A percentile compares a stretch with the other conserved stretches of the same genome.
These are phyloP conservation scores for Parapristionchus giblindavisi DNA, from an alignment of 2,888 invertebrate genomes.

Conservation along the genomic window DNA sequence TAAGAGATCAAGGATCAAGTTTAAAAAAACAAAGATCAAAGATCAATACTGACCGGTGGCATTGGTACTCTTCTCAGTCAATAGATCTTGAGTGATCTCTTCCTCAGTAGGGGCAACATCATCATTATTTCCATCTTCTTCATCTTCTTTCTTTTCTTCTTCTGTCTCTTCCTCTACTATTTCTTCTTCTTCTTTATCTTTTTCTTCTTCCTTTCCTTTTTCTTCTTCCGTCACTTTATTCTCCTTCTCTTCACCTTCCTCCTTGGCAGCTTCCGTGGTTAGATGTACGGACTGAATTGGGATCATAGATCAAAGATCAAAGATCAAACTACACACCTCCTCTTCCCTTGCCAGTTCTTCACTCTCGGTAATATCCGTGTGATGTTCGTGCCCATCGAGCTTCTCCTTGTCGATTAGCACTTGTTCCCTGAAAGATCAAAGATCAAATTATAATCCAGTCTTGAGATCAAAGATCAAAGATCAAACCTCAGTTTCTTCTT, in stretches of 20 bases:
- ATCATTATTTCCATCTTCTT: background rate
- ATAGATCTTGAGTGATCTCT: constrained; percentile 24
- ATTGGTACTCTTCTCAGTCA: constrained; percentile 3
- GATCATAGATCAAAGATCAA: constrained; percentile 19
- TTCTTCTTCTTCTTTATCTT: constrained; percentile 10
- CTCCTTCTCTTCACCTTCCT: background rate
- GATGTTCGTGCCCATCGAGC: constrained; percentile 12
- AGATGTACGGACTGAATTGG: background rate
- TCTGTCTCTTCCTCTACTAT: background rate
- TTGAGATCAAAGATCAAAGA: constrained; percentile 5
- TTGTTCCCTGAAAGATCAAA: constrained; percentile 12
- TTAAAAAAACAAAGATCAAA: background rate
- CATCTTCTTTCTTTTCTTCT: background rate
- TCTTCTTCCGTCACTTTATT: constrained; percentile 39
- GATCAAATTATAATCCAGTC: background rate
- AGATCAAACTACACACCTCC: constrained; percentile 20
- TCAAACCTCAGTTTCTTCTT: constrained; percentile 16
- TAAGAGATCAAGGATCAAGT: background rate
- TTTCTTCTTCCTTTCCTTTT: constrained; percentile 33
- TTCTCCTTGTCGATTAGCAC: constrained; percentile 6
- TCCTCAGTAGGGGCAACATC: constrained; percentile 6
- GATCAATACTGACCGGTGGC: background rate
- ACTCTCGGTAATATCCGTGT: constrained; percentile 31
- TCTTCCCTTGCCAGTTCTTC: constrained; percentile 15
- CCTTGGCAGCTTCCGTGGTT: background rate